These are phyloP conservation scores for Tapera naevia DNA, from an alignment of 2,797 vertebrate species.

Conservation along the genomic window DNA sequence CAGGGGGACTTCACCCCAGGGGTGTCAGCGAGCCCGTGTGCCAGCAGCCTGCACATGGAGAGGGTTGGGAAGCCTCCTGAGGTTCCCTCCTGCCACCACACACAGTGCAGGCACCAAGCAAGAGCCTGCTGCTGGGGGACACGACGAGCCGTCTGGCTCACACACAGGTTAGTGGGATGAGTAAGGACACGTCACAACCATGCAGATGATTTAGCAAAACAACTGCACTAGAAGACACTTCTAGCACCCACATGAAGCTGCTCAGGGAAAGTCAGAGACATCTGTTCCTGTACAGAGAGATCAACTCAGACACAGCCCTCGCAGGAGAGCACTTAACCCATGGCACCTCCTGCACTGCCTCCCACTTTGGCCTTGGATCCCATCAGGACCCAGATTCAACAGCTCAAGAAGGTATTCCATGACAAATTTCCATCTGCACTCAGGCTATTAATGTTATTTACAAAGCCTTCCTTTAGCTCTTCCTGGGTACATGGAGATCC, in stretches of 20 bases:
- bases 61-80: background rate
- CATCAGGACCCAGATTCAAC: background rate
- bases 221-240: background rate
- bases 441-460: background rate
- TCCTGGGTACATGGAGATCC: background rate
- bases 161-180: constrained; percentile 2
- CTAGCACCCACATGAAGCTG: background rate
- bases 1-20: background rate
- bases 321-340: background rate
- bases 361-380: background rate
- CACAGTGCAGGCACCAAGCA: background rate
- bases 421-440: background rate
- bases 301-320: background rate
- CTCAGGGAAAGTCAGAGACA: background rate
- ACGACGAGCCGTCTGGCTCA: background rate
- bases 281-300: background rate
- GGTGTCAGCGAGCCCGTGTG: background rate
- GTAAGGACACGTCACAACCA: background rate
- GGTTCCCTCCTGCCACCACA: background rate
- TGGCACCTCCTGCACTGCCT: background rate
- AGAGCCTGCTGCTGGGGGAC: background rate
- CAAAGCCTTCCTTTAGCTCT: background rate
- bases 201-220: background rate
- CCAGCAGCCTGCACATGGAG: background rate
- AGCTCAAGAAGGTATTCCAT: background rate